Base-by-base conservation (phyloP, 2,797 vertebrate species). In the Oreochromis grahami region DNA sequence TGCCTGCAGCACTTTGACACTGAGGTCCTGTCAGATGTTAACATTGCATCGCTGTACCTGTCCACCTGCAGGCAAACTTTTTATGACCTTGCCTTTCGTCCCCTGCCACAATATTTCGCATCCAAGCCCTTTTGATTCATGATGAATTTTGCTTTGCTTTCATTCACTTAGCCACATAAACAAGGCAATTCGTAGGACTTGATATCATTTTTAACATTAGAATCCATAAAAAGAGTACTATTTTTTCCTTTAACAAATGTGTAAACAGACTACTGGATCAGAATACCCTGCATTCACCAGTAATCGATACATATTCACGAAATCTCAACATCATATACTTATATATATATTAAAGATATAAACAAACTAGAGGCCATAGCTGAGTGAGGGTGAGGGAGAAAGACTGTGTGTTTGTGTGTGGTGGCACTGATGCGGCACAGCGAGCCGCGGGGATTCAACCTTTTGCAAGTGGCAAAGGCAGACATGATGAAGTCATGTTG, bases 381-480 rank as follows among this genome's bases (percentile, higher is more conserved):
- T 29, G 24, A 76, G 56, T 76, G 76, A 52, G 84, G 68, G 58
- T 53, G 77, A 80, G 24, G 58, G 56, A 76, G 50, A 83, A 77
- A 84, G 84, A 32, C 21, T 78, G 70, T 38, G 19, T 79, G 78
- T 70, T 29, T 72, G 72, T 70, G 77, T 68, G 56, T 41, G 70
- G 87, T 85, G 92, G 86, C 90, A 86, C 89, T 93, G 89, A 84
- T 89, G 91, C 84, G 85, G 90, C 79, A 21, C 87, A 83, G 58
- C 2, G 6, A 80, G 94, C 94, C 91, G 24, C 53, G 8, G 89
- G 93, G 89, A 80, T 93, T 94, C 94, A 95, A 95, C 94, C 94
- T 95, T 95, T 94, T 89, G 93, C 92, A 88, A 91, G 92, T 94
- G 94, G 94, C 94, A 94, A 95, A 95, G 94, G 94, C 95, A 95